Evolutionary conservation across 2,888 invertebrate species (phyloP), one percentile per base, ranked within the genome.

Genomic region (Cheilosia impressa): DNA sequence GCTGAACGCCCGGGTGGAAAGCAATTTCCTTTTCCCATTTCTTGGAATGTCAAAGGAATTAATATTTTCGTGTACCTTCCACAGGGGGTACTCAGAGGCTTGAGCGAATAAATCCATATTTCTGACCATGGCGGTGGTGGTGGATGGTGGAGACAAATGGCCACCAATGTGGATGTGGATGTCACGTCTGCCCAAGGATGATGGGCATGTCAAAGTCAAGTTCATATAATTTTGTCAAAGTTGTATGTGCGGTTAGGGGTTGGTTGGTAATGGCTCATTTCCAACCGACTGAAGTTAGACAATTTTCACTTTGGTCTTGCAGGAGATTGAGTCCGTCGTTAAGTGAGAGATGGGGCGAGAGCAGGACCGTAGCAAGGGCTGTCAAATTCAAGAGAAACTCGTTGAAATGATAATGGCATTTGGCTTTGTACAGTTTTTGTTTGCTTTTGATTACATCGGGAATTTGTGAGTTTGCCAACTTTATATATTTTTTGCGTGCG

Each of bases 331-430:
- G 22, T 13, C 34, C 19, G 3, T 17, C 9, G 9, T 22, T 22
- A 52, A 24, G 53, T 53, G 60, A 34, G 22, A 17, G 45, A 43
- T 9, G 24, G 57, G n/a, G 43, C 7, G 66, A 19, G 57, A 57
- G 6, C 27, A 27, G 19, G 31, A 60, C 31, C 31, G 27, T 27
- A 27, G 27, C 27, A 27, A 0, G 27, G 47, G 62, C 69, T 75
- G 53, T 69, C 75, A 81, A 57, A 75, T 75, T 69, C 75, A 69
- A 55, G 55, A n/a, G 62, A 75, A 76, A 69, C 75, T 76, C 69
- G 55, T 75, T 75, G 81, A 81, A 81, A 75, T 81, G 75, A 58
- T 81, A 81, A 81, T 81, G 69, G 63, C 69, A 68, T 75, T 75
- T 63, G 68, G 75, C 57, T 63, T 75, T 81, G 75, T 81, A 69